Percentiles rank a stretch among this genome's conserved stretches.
Conservation (phyloP, 1,140 invertebrate genomes). For the Diuraphis noxia region DNA sequence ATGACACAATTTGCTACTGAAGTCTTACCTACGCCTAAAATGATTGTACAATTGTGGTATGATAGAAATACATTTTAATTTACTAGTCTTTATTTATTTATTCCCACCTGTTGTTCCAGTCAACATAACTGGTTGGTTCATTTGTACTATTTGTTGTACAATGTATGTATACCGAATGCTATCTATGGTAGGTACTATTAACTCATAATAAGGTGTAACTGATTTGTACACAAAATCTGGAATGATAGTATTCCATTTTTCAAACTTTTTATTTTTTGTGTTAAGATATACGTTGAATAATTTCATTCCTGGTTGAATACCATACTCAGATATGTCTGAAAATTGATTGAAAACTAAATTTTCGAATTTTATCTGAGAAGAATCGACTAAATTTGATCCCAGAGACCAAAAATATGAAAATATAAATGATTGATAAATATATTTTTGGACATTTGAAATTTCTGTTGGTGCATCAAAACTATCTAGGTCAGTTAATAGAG, state of each 20-base stretch:
- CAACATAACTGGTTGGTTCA: slow-evolving; percentile 74
- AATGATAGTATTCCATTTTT: slow-evolving; percentile 76
- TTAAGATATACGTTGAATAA: slow-evolving; percentile 68
- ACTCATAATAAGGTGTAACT: slow-evolving; percentile 77
- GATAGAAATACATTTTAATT: slow-evolving; percentile 14
- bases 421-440: slow-evolving; percentile 72
- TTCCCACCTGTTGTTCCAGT: slow-evolving; percentile 72
- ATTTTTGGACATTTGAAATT: slow-evolving; percentile 63
- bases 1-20: slow-evolving; percentile 77
- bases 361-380: slow-evolving; percentile 71
- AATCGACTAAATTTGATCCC: slow-evolving; percentile 78
- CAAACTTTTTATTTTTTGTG: slow-evolving; percentile 67
- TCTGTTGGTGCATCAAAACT: slow-evolving; percentile 60
- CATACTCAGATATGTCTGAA: slow-evolving; percentile 69
- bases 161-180: slow-evolving; percentile 80
- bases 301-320: slow-evolving; percentile 6
- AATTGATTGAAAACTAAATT: slow-evolving; percentile 70
- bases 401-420: slow-evolving; percentile 80
- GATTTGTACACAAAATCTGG: slow-evolving; percentile 72
- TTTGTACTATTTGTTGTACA: slow-evolving; percentile 72
- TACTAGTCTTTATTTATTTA: background rate
- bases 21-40: slow-evolving; percentile 80
- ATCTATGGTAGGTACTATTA: slow-evolving; percentile 87
- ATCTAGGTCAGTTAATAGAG: slow-evolving; percentile 65
- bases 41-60: background rate